A percentile compares a stretch with the other conserved stretches of the same genome.
These are phyloP conservation scores for Hyposoter dolosus DNA, from an alignment of 2,888 invertebrate genomes.

Conservation along the genomic window DNA sequence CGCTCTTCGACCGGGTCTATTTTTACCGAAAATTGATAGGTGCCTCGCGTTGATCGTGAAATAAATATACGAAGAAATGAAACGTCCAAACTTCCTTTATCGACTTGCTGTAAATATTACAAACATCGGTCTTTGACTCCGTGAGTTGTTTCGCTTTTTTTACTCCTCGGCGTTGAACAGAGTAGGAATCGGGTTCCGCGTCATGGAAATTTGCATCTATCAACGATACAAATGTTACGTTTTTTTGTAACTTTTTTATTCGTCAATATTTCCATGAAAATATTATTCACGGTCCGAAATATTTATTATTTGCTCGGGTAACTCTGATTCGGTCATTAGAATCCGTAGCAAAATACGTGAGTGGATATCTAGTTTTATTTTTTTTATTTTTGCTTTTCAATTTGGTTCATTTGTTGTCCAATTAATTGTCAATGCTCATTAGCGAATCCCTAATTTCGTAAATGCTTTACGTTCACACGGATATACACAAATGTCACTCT, in stretches of 20 bases:
- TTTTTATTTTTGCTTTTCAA: not conserved
- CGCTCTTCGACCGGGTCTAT: constrained; percentile 14
- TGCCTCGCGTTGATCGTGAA: not conserved
- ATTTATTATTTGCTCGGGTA: not conserved
- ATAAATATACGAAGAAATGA: constrained; percentile 15
- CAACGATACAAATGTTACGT: not conserved
- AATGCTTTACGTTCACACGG: constrained; percentile 33
- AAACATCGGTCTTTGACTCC: constrained; percentile 18
- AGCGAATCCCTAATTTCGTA: constrained; percentile 16
- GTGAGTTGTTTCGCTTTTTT: not conserved
- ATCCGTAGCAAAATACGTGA: not conserved
- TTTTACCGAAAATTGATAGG: constrained; percentile 44
- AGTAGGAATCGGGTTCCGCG: not conserved
- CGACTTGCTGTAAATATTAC: constrained; percentile 45
- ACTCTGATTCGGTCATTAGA: not conserved
- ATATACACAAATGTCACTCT: constrained; percentile 37
- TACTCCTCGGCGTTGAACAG: not conserved
- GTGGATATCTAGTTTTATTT: not conserved
- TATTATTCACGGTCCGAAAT: not conserved
- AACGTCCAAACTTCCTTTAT: constrained; percentile 52
- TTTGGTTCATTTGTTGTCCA: not conserved
- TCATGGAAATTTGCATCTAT: not conserved
- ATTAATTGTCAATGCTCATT: constrained; percentile 40
- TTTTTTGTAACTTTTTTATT: not conserved
- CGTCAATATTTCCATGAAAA: not conserved